Evolutionary conservation across 1,140 invertebrate species (phyloP), one percentile per base, ranked within the genome.

Genomic region (Papilio aristodemus): DNA sequence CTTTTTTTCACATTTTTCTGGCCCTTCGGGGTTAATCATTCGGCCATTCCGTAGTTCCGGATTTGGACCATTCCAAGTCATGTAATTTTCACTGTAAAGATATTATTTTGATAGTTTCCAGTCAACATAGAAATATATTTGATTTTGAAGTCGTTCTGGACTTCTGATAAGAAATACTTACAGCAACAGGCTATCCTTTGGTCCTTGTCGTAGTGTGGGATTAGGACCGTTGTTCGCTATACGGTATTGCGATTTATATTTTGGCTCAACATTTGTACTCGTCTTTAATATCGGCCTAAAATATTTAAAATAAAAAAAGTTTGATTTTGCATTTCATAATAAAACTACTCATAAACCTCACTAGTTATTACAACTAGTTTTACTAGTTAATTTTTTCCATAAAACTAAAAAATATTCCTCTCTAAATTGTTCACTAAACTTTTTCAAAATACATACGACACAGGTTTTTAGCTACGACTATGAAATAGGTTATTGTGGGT

Each of bases 1-100:
- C 0, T 71, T 39, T 46, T 71, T 78, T 0, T 71, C 73, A 0
- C 80, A 77, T 13, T 77, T 43, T 41, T 87, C 85, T 0, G 87
- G 86, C 0, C 88, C 86, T 11, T 80, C 79, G 0, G 77, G 38
- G 38, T 80, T 81, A 0, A 81, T 76, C 0, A 67, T 17, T 32
- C 81, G 78, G 0, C 86, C 85, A n/a, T 66, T 74, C 7, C 78
- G 78, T 0, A 86, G 73, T 8, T 89, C 81, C 1, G 87, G 86
- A 58, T 91, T 84, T 0, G 89, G 89, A 0, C 89, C 89, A 36
- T 81, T 85, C 89, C 89, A 91, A 0, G 84, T 76, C 71, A 87
- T 78, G 67, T 91, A 91, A 43, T 91, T 86, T 43, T 84, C 78
- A 17, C 88, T 90, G 68, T 27, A 59, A 59, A 70, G 32, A n/a